These are phyloP conservation scores for Aphis craccivora DNA, from an alignment of 1,140 invertebrate species.

Conservation along the genomic window DNA sequence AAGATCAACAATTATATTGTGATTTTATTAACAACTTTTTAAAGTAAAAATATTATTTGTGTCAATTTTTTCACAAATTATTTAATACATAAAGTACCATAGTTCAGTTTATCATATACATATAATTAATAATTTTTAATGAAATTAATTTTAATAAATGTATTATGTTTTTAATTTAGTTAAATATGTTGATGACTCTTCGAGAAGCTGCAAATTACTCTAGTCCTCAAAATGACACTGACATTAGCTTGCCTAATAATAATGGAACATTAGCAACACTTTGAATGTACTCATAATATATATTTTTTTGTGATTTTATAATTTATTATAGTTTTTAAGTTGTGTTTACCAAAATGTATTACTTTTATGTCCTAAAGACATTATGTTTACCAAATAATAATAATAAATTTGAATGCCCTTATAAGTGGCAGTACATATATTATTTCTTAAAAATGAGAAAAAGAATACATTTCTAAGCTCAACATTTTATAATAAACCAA, in stretches of 20 bases:
- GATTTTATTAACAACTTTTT: no score
- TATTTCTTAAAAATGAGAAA: slow-evolving; percentile 14
- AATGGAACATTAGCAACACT: slow-evolving; percentile 51
- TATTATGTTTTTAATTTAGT: slow-evolving; percentile 67
- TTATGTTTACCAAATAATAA: slow-evolving; percentile 53
- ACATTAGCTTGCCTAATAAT: slow-evolving; percentile 43
- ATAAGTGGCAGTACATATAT: not conserved
- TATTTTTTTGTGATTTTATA: slow-evolving; percentile 51
- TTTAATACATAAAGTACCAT: not conserved
- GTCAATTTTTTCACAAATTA: no score
- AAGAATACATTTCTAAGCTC: slow-evolving; percentile 24
- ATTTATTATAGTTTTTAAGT: slow-evolving; percentile 48
- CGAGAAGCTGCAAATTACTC: slow-evolving; percentile 86
- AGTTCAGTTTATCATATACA: not conserved
- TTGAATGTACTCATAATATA: not conserved
- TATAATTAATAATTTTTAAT: not conserved
- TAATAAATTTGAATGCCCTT: not conserved
- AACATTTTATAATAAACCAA: slow-evolving; percentile 44
- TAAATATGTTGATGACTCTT: slow-evolving; percentile 93
- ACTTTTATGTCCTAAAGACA: slow-evolving; percentile 38
- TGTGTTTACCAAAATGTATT: slow-evolving; percentile 35
- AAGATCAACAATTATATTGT: not conserved
- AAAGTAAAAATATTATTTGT: no score
- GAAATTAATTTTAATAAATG: not conserved
- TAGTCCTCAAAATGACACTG: slow-evolving; percentile 54